These are phyloP conservation scores for Rhynchomys soricoides DNA, from an alignment of 2,113 vertebrate species.

Conservation along the genomic window DNA sequence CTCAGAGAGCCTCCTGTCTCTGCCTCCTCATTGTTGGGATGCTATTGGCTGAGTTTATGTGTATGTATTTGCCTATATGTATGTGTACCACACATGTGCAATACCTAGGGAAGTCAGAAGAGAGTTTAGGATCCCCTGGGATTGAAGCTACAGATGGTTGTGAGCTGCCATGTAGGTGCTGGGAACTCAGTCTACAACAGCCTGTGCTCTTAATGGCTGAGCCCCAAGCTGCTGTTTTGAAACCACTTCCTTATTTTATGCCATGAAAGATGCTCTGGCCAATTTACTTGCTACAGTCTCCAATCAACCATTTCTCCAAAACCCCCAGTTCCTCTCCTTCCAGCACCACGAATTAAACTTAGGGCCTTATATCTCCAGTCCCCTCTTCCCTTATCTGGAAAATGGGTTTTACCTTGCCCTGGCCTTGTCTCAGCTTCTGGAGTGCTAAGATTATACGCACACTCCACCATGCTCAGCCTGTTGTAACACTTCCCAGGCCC, in stretches of 20 bases:
- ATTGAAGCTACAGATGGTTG: not conserved
- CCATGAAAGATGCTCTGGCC: not conserved
- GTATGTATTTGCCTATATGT: not conserved
- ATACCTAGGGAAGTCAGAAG: not conserved
- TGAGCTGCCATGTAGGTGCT: not conserved
- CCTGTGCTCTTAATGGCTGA: not conserved
- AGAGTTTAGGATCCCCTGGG: not conserved
- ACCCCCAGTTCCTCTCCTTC: not conserved
- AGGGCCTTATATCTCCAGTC: not conserved
- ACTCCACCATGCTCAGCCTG: not conserved
- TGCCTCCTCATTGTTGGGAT: not conserved
- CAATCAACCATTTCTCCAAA: not conserved
- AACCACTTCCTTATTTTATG: not conserved
- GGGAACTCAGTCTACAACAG: not conserved
- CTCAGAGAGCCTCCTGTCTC: not conserved
- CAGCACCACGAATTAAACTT: not conserved
- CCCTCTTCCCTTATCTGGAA: not conserved
- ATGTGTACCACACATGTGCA: not conserved
- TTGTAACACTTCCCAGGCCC: not conserved
- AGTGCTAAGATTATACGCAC: not conserved
- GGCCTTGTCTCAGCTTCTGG: not conserved
- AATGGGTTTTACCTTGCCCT: not conserved
- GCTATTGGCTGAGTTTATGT: not conserved
- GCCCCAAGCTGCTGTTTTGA: not conserved
- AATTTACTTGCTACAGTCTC: not conserved